phyloP scores from a whole-genome alignment of 1,140 invertebrate genomes.

The Branchinecta lindahli region DNA sequence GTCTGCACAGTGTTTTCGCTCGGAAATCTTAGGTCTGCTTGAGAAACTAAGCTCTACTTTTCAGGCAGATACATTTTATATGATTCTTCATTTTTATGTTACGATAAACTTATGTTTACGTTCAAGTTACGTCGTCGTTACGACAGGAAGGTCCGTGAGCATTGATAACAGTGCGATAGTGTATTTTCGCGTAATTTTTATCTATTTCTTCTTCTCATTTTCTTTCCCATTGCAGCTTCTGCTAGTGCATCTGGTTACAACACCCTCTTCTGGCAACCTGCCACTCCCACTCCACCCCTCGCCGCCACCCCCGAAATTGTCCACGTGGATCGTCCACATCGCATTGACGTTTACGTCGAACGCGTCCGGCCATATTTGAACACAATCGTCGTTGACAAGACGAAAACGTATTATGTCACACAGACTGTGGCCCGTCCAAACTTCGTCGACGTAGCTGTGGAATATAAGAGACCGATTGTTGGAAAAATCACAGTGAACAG shows the following conservation, averaged over 20 bases:
- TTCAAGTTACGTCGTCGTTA: too few relatives aligned
- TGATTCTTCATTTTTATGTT: too few relatives aligned
- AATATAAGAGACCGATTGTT: neutral
- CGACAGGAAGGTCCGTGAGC: too few relatives aligned
- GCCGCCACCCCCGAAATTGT: neutral
- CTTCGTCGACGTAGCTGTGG: neutral
- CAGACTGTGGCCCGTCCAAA: neutral
- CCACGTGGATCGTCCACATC: neutral
- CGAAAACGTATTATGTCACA: neutral
- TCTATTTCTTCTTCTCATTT: neutral
- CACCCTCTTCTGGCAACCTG: constrained; percentile 4
- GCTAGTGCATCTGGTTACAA: neutral
- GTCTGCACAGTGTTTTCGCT: too few relatives aligned
- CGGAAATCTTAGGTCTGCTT: too few relatives aligned
- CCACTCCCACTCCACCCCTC: neutral
- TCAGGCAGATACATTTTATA: too few relatives aligned
- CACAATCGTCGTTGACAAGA: constrained; percentile 1
- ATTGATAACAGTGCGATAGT: too few relatives aligned
- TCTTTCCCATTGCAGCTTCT: neutral
- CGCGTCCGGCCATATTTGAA: neutral
- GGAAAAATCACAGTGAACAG: neutral
- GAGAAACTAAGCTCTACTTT: too few relatives aligned
- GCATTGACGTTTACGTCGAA: neutral
- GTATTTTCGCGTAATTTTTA: too few relatives aligned
- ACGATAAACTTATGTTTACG: too few relatives aligned